These are phyloP conservation scores for Phalanger gymnotis DNA, from an alignment of 2,797 vertebrate genomes.

Conservation along the genomic window DNA sequence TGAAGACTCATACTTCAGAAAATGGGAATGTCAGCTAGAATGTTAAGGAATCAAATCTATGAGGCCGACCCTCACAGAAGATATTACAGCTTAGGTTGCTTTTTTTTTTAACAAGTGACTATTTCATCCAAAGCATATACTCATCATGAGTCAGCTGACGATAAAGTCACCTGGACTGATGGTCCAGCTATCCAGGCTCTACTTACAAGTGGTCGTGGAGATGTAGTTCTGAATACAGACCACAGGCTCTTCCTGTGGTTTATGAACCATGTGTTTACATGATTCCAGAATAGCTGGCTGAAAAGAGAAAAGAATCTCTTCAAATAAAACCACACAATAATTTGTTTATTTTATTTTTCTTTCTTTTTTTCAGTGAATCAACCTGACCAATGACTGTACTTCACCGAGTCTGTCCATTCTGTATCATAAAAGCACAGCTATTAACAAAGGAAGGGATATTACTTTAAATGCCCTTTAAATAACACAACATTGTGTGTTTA, in stretches of 20 bases:
- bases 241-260: constrained; percentile 66
- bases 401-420: background rate
- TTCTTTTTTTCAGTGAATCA: constrained; percentile 23
- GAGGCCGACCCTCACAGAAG: constrained; percentile 75
- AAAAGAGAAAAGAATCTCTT: constrained; percentile 48
- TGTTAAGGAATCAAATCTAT: constrained; percentile 82
- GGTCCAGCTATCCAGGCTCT: constrained; percentile 70
- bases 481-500: background rate
- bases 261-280: constrained; percentile 11
- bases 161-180: constrained; percentile 80
- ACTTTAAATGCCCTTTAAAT: background rate
- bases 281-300: constrained; percentile 1
- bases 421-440: background rate
- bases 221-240: constrained; percentile 69
- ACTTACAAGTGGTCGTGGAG: constrained; percentile 72
- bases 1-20: constrained; percentile 81
- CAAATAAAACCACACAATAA: constrained; percentile 48
- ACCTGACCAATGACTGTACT: constrained; percentile 20
- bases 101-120: constrained; percentile 76
- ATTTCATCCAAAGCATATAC: constrained; percentile 79
- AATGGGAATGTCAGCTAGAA: constrained; percentile 81
- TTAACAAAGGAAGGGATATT: background rate
- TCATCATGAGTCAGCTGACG: constrained; percentile 77
- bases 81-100: constrained; percentile 54
- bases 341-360: constrained; percentile 40